Evolutionary conservation across 2,797 vertebrate species (phyloP).

Genomic region (Micromesistius poutassou): DNA sequence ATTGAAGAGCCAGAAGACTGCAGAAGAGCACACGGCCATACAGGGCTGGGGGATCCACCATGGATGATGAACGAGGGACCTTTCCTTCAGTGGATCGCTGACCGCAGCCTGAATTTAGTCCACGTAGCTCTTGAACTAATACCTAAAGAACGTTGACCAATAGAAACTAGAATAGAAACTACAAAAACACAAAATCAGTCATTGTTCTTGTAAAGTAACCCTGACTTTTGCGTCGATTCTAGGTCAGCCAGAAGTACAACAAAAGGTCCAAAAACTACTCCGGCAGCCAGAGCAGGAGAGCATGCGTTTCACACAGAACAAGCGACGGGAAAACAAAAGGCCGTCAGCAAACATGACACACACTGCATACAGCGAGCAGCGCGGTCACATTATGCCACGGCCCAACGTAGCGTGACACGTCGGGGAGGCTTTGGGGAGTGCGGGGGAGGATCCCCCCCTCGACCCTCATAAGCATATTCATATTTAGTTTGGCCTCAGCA

Average conservation of each 20-base stretch:
- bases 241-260: too few relatives aligned
- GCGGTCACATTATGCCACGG: neutral
- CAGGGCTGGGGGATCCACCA: conserved; percentile 10
- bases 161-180: neutral
- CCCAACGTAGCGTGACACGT: neutral
- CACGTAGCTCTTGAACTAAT: neutral
- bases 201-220: too few relatives aligned
- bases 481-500: conserved; percentile 35
- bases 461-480: neutral
- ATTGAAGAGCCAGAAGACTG: conserved; percentile 48
- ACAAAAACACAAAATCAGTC: neutral
- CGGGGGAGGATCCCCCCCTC: neutral
- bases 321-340: too few relatives aligned
- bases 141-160: neutral
- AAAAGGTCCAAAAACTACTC: too few relatives aligned
- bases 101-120: neutral
- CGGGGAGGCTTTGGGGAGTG: too few relatives aligned
- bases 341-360: neutral
- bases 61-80: neutral
- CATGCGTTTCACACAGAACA: too few relatives aligned
- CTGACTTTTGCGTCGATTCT: too few relatives aligned
- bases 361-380: neutral
- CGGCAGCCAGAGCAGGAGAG: too few relatives aligned
- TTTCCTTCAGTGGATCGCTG: neutral
- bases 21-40: conserved; percentile 6